phyloP scores from a whole-genome alignment of 2,888 invertebrate genomes.

The Germaria angustata region DNA sequence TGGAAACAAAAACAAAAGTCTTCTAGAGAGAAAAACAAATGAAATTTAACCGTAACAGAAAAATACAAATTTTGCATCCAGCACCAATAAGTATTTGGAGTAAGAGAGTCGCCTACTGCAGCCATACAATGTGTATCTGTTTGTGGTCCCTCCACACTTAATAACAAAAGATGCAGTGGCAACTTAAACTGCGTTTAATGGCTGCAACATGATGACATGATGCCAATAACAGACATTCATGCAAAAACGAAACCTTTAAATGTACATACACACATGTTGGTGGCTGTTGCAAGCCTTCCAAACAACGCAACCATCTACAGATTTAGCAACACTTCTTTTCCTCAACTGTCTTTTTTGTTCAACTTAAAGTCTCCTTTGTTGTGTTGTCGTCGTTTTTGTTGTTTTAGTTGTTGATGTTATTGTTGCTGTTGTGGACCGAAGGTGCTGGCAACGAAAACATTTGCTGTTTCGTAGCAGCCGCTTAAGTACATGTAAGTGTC shows the following conservation, averaged over 20 bases:
- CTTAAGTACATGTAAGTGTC: conserved; percentile 78
- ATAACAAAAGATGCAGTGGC: conserved; percentile 59
- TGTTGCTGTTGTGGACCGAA: conserved; percentile 24
- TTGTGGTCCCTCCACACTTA: conserved; percentile 20
- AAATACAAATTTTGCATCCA: conserved; percentile 52
- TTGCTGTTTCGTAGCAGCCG: conserved; percentile 68
- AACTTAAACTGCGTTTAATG: conserved; percentile 62
- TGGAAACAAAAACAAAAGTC: conserved; percentile 2
- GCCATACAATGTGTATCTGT: conserved; percentile 18
- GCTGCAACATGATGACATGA: conserved; percentile 64
- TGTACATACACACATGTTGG: background rate
- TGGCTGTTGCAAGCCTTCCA: conserved; percentile 36
- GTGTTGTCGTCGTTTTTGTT: too few species aligned
- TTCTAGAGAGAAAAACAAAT: background rate
- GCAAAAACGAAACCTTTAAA: background rate
- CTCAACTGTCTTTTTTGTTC: background rate
- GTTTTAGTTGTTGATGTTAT: too few species aligned
- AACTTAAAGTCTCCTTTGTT: background rate
- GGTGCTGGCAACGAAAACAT: conserved; percentile 67
- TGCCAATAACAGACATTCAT: conserved; percentile 36
- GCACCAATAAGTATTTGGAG: conserved; percentile 28
- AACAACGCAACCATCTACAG: background rate
- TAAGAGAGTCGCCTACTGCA: conserved; percentile 3
- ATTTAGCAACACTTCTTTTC: conserved; percentile 37
- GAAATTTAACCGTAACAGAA: conserved; percentile 51